Base-by-base conservation (phyloP, 2,113 vertebrate species). In the Charadrius vociferus region DNA sequence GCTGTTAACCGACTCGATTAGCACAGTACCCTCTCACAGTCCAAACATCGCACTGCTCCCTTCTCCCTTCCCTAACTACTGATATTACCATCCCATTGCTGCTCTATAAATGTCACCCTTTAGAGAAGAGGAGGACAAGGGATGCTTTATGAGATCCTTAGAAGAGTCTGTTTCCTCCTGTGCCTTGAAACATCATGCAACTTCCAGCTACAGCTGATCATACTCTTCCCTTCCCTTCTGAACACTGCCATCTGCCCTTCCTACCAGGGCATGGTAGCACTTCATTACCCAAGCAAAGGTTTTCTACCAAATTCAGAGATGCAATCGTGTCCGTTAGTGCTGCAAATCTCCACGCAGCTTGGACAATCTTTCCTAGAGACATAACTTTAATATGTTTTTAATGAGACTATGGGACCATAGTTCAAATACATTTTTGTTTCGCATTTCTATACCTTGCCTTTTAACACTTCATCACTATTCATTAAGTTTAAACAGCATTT, bases 401-500 rank as follows among this genome's bases (percentile, higher is more conserved):
- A 83, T 45, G 39, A 91, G 27, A 26, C 59, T 45, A 12, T 58
- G 88, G 66, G 53, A 71, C 24, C 27, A 4, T 14, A 47, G 70
- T 15, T 53, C 56, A 68, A 90, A 85, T 6, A 12, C 5, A 7
- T 14, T 74, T 90, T 84, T 79, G 59, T 89, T 93, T 79, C 84
- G 90, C 71, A 88, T 92, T 92, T 90, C 62, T 79, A 26, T 59
- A 66, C 24, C 30, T 85, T 41, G 36, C 37, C 71, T 93, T 73
- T 86, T 81, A 96, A 58, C 75, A 58, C 24, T 32, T 81, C 87
- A 87, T 73, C 88, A 53, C 50, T 77, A 66, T 71, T 92, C 87
- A 95, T 90, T 90, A 93, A n/a, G 37, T 16, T 91, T 63, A 91
- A 94, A 84, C 45, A 22, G 90, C 81, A 18, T 91, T 79, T 96